These are phyloP conservation scores for Dasyornis broadbenti DNA, from an alignment of 2,113 vertebrate species.

Conservation along the genomic window DNA sequence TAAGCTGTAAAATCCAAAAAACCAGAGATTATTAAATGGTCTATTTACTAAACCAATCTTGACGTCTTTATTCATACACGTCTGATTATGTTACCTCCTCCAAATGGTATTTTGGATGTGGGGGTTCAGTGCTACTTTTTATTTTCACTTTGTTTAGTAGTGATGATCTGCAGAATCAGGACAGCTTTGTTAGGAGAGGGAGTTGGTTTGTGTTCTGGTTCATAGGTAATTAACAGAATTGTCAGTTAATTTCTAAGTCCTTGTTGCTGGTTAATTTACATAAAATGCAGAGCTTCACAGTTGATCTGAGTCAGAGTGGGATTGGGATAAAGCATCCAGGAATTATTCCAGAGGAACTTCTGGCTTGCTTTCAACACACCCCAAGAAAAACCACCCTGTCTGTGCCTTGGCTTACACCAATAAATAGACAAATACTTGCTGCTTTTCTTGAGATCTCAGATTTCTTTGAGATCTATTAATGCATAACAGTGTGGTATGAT, in stretches of 20 bases:
- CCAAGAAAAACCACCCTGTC: not conserved
- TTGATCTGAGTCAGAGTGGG: not conserved
- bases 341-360: not conserved
- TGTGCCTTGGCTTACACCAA: not conserved
- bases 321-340: not conserved
- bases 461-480: not conserved
- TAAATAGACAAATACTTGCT: not conserved
- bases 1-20: not conserved
- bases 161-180: not conserved
- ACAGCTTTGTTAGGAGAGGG: not conserved
- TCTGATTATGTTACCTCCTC: not conserved
- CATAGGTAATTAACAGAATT: not conserved
- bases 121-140: not conserved
- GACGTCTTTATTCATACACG: not conserved
- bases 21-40: not conserved
- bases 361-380: not conserved
- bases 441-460: not conserved
- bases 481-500: not conserved
- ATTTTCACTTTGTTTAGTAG: not conserved
- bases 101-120: not conserved
- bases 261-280: not conserved
- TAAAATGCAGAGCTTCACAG: not conserved
- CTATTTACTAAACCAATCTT: not conserved
- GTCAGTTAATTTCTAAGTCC: not conserved
- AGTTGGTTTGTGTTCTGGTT: not conserved